A percentile compares a stretch with the other conserved stretches of the same genome.
Conservation (phyloP, 1,140 invertebrate genomes). For the Spodoptera frugiperda region DNA sequence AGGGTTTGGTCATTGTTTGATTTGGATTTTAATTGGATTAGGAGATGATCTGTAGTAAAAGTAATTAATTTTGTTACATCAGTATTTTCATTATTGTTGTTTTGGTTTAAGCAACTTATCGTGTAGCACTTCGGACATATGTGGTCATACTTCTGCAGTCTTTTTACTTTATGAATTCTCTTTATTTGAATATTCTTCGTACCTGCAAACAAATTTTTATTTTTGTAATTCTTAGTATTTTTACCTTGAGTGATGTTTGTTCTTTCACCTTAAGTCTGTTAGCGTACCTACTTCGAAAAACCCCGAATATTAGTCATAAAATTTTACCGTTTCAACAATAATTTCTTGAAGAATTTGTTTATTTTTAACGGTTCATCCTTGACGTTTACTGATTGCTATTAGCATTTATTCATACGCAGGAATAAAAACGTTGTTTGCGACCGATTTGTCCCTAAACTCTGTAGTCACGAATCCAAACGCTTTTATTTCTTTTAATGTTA, state of each 20-base stretch:
- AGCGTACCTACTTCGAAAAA: background rate
- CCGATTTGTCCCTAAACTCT: constrained; percentile 59
- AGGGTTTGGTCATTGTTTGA: too few relatives aligned
- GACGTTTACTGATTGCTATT: constrained; percentile 65
- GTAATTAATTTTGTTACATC: too few relatives aligned
- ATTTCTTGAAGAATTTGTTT: constrained; percentile 12
- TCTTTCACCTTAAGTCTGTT: constrained; percentile 9
- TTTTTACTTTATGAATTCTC: background rate
- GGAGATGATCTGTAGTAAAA: background rate
- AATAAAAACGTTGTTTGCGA: constrained; percentile 57
- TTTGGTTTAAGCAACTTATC: too few relatives aligned
- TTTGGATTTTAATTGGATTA: too few relatives aligned
- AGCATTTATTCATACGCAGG: constrained; percentile 65
- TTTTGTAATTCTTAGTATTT: background rate
- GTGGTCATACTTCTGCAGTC: too few relatives aligned
- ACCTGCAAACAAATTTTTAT: background rate
- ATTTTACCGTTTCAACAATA: constrained; percentile 42
- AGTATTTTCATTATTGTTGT: too few relatives aligned
- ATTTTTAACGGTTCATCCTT: constrained; percentile 65
- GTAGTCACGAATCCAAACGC: constrained; percentile 62
- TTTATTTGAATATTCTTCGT: background rate
- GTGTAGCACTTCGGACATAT: too few relatives aligned
- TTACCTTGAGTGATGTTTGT: constrained; percentile 17
- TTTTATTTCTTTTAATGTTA: constrained; percentile 54
- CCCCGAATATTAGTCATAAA: constrained; percentile 18